Base-by-base conservation (phyloP, 1,140 invertebrate genomes). In the Thalassaphorura encarpata region DNA sequence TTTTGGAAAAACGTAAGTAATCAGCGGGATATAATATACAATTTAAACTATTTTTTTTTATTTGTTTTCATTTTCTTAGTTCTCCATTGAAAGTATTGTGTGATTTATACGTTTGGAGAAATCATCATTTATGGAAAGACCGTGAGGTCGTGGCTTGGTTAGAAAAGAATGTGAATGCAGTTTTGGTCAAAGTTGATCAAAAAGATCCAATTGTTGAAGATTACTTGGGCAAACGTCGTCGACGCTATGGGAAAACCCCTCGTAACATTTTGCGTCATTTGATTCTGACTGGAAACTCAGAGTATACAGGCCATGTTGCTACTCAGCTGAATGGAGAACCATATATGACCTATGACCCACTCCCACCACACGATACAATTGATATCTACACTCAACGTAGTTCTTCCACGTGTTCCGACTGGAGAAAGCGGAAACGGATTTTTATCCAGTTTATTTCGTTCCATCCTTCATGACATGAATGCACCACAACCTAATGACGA, bases 111-210 rank as follows among this genome's bases (percentile, higher is more conserved):
- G 76, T 89, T 13, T 78, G 77, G 41, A 77, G 88, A 46, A 80
- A 77, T 62, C 82, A 79, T 66, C 77, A 84, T 62, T 73, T 88
- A 19, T 92, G 88, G 88, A 88, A 87, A 67, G 81, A 85, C 62
- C 71, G 78, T 29, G 80, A 82, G 53, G 73, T 89, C 42, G 68
- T 90, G n/a, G 71, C 76, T 1, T 92, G 87, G 87, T 68, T 92
- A 36, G 85, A 89, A 66, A 74, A 70, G 27, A 84, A 85, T 70
- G 83, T 83, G 0, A 76, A 82, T 58, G 56, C 64, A 29, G 82
- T 83, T 4, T 63, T 91, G 23, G 72, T 80, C 62, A 71, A 77
- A 53, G 78, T 87, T 13, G 80, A 87, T 51, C 63, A 67, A 26
- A 71, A 72, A 42, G 80, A 85, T 66, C 70, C 75, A 5, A 66